Evolutionary conservation across 2,888 invertebrate genomes (phyloP), one percentile per base, ranked within the genome.

Genomic region (Protonemura montana): DNA sequence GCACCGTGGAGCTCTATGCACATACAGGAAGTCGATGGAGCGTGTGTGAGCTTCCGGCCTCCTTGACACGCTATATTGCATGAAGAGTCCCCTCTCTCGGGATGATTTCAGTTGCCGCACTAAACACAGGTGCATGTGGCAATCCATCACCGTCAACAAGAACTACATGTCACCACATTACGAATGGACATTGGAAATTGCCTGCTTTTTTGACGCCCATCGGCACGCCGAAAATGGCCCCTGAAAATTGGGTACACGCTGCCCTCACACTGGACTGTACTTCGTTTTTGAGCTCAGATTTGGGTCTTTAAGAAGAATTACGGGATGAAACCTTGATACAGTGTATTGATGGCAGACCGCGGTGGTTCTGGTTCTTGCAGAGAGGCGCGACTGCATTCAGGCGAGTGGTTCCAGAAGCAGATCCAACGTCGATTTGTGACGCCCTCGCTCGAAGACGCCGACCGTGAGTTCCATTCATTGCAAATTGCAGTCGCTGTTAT

Each of bases 371-470:
- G 26, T 85, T 25, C 29, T 87, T 86, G 29, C 88, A 88, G 88
- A 76, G 88, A 88, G 86, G 82, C 87, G 85, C 86, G 86, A 29
- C 82, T 87, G 76, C 87, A 87, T 85, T 87, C 88, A 10, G 88
- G 87, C 21, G 87, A 88, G 78, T 88, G 88, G 88, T 87, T 88
- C 84, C 87, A 87, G 86, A 86, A 87, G 26, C 87, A 88, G 26
- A 27, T 88, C 16, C 87, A 88, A 35, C 82, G 86, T 7, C 86
- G 87, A 25, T 87, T 88, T 82, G 85, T 27, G 81, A 82, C 86
- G 16, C 76, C 76, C 26, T 13, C 78, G 13, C 27, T 30, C 27
- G 82, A 85, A 29, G 76, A 42, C 76, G 81, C 7, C 30, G 30
- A 30, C 13, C 76, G 86, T 86, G 76, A 86, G 86, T 86, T 29